Base-by-base conservation (phyloP, 2,888 invertebrate species). In the Dinocampus coccinellae region DNA sequence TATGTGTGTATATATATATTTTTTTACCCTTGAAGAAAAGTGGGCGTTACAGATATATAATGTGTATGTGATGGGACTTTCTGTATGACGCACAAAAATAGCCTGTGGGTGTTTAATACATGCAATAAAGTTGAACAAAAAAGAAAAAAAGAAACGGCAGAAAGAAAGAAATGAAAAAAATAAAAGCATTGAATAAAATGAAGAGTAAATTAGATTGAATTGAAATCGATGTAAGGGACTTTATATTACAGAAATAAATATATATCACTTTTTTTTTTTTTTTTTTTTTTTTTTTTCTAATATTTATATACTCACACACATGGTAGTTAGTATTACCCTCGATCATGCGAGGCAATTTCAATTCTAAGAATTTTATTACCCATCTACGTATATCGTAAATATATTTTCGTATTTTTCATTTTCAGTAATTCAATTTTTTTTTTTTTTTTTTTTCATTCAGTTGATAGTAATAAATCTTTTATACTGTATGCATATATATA, bases 171-270 rank as follows among this genome's bases (percentile, higher is more conserved):
- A n/a, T n/a, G n/a, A n/a, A n/a, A n/a, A n/a, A n/a, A n/a, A n/a
- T n/a, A n/a, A n/a, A n/a, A n/a, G n/a, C n/a, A n/a, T 24, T 13
- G n/a, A 29, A 57, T 58, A 16, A 10, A 58, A 47, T 26, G 42
- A 69, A 63, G 65, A 64, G 57, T 47, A 47, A 75, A 73, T 71
- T 70, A 29, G 13, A 64, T 70, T 70, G 42, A 72, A 36, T 55
- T 61, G 36, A 26, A 74, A 74, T 65, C 72, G 70, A 67, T 70
- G 67, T 34, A n/a, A 70, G 63, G 52, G 60, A 60, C 58, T 29
- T 47, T 26, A 4, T 29, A 7, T 29, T 16, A 47, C 16, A n/a
- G 47, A 16, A 47, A 47, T 47, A 47, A 47, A 47, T 47, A 47
- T 47, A 47, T 20, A 47, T 47, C 16, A 47, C 47, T 4, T 47